Base-by-base conservation (phyloP, 1,140 invertebrate genomes). In the Ptiloglossa arizonensis region DNA sequence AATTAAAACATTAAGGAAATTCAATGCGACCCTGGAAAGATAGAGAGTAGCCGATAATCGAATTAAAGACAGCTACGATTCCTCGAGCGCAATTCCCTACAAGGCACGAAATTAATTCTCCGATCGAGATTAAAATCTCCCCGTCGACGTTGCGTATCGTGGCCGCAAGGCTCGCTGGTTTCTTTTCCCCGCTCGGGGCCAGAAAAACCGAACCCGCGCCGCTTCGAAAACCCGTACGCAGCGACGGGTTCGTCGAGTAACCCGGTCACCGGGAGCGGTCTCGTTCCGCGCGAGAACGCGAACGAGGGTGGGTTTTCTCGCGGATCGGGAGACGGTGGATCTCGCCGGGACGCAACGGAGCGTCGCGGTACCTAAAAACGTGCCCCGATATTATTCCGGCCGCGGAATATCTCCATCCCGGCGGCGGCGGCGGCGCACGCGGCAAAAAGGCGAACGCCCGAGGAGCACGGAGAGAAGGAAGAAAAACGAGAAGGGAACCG, bases 371-470 rank as follows among this genome's bases (percentile, higher is more conserved):
- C 62, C 57, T 68, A 78, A 73, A 86, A 75, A 86, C 75, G 68
- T 72, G 80, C 50, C 63, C 71, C 77, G 77, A 81, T 82, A 78
- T 85, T 78, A 86, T 86, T 85, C 80, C 50, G n/a, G 38, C 44
- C 73, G 44, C 79, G 56, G 68, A 86, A 88, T 87, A 86, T 82
- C 85, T 86, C 82, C 67, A 86, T 82, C 85, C 75, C 48, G 63
- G 8, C 9, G 57, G 50, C 57, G 73, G 24, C 52, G 56, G 41
- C 56, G 41, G 46, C 41, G 8, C 32, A 29, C 22, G 69, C 5
- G 38, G 38, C 62, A 32, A 62, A 35, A 35, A 62, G 8, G 15
- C 57, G 57, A 59, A 60, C 2, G 38, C 46, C 38, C 60, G 60
- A 46, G 22, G 5, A 27, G 56, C 38, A 57, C 38, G 41, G 15